Conservation (phyloP, 2,797 vertebrate genomes). For the Melanotaenia nigrans region DNA sequence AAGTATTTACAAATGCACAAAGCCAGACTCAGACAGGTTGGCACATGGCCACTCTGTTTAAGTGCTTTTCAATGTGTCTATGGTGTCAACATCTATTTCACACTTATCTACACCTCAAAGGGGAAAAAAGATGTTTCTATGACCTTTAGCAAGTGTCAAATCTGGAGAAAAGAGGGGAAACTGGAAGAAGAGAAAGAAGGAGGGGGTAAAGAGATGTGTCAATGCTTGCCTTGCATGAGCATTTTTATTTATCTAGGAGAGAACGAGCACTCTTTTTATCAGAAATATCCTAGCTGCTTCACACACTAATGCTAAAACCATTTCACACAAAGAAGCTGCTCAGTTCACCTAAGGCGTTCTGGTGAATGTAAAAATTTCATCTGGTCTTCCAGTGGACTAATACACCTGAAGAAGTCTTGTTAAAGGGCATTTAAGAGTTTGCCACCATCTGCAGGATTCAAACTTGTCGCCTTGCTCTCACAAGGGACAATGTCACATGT, state of each 20-base stretch:
- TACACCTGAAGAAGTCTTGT: conserved; percentile 1
- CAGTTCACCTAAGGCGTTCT: conserved; percentile 36
- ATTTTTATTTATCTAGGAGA: conserved; percentile 68
- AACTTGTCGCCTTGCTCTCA: conserved; percentile 32
- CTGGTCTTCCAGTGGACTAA: conserved; percentile 20
- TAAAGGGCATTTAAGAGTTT: conserved; percentile 30
- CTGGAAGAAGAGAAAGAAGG: conserved; percentile 37
- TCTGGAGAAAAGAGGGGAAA: conserved; percentile 60
- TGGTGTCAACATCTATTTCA: conserved; percentile 83
- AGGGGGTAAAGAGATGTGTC: conserved; percentile 61
- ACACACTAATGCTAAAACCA: conserved; percentile 34
- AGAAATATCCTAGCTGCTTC: conserved; percentile 55
- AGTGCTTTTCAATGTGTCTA: conserved; percentile 83
- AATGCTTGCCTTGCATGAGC: conserved; percentile 65
- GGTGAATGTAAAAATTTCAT: conserved; percentile 37
- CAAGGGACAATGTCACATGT: conserved; percentile 23
- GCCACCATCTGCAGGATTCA: conserved; percentile 16
- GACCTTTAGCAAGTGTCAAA: conserved; percentile 81
- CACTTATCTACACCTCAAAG: conserved; percentile 81
- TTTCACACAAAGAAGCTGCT: conserved; percentile 48
- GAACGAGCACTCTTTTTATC: conserved; percentile 63
- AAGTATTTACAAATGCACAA: conserved; percentile 82
- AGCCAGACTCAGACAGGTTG: conserved; percentile 71
- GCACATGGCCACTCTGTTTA: conserved; percentile 75
- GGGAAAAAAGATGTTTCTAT: conserved; percentile 73